Evolutionary conservation across 1,140 invertebrate species (phyloP), one percentile per base, ranked within the genome.

Genomic region (Brevipalpus yothersi): DNA sequence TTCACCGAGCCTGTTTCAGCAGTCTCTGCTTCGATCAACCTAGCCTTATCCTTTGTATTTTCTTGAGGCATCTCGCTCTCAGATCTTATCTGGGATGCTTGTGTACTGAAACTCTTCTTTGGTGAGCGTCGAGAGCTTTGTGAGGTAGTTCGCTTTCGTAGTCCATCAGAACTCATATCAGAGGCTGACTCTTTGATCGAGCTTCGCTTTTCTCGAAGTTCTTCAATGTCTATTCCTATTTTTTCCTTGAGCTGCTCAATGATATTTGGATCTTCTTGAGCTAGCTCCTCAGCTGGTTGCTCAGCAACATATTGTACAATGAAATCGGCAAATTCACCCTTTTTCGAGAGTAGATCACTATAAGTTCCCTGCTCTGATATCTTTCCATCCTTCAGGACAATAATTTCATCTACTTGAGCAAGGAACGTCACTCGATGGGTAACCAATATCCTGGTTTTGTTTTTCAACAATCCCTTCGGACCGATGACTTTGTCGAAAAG

Each of bases 401-500:
- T 71, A 58, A 94, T 89, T 62, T 84, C 77, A 72, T 93, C 86
- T 0, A 85, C 82, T 68, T 90, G 79, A 0, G 85, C 82, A 63
- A 94, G 74, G 68, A 86, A 90, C 1, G 64, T 62, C 10, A 68
- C 19, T 21, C 60, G 60, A 53, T 68, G 62, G 13, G 67, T 68
- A 1, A 67, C 67, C 13, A 68, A 53, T 17, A 68, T 54, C 41
- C 67, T 40, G 4, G 67, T 68, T 56, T 86, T 89, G 45, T 77
- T 75, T 61, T 80, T 81, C 19, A 92, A 71, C 2, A 92, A 61
- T 21, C 87, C 86, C 58, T 76, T 79, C 10, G 84, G 81, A 53
- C 86, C 84, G 53, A 86, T 79, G 49, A 87, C 81, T 68, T 90
- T 81, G 63, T 95, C 87, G 69, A 96, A 95, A 60, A 96, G 92